Conservation (phyloP, 2,797 vertebrate genomes). For the Iguana delicatissima region DNA sequence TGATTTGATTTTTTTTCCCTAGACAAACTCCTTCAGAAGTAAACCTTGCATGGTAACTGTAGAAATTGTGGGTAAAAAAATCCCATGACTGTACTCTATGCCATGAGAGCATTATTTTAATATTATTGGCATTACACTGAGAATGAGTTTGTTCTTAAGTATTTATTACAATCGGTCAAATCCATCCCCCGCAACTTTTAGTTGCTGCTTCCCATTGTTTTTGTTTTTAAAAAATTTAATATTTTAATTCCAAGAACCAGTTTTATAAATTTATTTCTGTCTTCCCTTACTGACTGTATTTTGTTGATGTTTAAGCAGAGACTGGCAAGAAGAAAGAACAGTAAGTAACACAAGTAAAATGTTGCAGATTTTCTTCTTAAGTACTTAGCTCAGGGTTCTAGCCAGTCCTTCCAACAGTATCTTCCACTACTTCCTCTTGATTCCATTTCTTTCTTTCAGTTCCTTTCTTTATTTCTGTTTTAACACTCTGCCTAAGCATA, state of each 20-base stretch:
- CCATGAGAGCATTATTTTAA: neutral
- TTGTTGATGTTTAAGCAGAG: neutral
- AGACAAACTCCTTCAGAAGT: neutral
- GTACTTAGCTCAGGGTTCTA: neutral
- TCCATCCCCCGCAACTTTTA: no score
- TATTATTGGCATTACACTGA: neutral
- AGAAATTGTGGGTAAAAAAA: neutral
- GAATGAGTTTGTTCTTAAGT: neutral
- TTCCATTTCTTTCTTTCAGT: no score
- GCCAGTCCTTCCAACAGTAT: neutral
- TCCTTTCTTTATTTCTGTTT: no score
- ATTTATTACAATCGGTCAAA: neutral
- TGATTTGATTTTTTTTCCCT: neutral
- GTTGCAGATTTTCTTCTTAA: neutral
- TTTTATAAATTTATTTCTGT: neutral
- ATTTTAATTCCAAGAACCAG: neutral
- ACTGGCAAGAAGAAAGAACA: neutral
- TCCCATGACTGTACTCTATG: neutral
- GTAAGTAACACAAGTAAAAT: no score
- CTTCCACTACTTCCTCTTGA: no score
- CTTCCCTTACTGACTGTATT: neutral
- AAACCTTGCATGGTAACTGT: constrained; percentile 4
- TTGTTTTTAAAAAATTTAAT: neutral
- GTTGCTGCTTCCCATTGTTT: neutral
- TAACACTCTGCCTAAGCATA: neutral